A percentile compares a stretch with the other conserved stretches of the same genome.
Conservation (phyloP, 1,140 invertebrate genomes). For the Notospermus geniculatus region DNA sequence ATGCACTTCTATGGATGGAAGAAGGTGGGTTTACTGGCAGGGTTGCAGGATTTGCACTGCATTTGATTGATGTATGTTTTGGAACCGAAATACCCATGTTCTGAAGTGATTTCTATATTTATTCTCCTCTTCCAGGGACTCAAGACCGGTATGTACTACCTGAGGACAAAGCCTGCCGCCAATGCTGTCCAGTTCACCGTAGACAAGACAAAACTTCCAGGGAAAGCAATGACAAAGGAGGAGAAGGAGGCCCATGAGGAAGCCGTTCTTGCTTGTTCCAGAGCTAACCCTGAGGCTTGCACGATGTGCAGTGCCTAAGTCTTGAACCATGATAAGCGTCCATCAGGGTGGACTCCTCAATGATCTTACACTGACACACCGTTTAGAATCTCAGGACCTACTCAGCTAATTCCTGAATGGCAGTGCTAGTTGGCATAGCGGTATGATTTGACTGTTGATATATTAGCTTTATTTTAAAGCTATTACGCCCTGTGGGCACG, state of each 20-base stretch:
- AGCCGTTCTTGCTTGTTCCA: constrained; percentile 80
- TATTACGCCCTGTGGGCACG: too few species aligned
- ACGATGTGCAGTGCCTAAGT: constrained; percentile 62
- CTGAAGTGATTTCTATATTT: constrained; percentile 9
- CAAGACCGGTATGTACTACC: constrained; percentile 99
- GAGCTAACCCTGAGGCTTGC: constrained; percentile 90
- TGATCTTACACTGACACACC: too few species aligned
- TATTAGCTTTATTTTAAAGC: too few species aligned
- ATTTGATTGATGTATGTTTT: too few species aligned
- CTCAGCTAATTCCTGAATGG: too few species aligned
- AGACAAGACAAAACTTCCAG: constrained; percentile 76
- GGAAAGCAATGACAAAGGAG: constrained; percentile 10
- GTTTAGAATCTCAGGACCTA: too few species aligned
- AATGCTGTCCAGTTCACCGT: constrained; percentile 98
- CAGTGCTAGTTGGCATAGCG: too few species aligned
- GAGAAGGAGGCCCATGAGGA: constrained; percentile 57
- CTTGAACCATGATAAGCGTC: neutral
- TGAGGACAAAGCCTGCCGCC: constrained; percentile 93
- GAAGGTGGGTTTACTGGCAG: constrained; percentile 60
- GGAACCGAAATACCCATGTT: too few species aligned
- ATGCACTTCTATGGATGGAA: constrained; percentile 99
- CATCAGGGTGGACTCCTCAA: too few species aligned
- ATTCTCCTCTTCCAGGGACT: constrained; percentile 72
- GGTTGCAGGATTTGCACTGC: neutral
- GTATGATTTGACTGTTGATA: too few species aligned